phyloP scores from a whole-genome alignment of 2,113 vertebrate species.

The Nanorana parkeri region DNA sequence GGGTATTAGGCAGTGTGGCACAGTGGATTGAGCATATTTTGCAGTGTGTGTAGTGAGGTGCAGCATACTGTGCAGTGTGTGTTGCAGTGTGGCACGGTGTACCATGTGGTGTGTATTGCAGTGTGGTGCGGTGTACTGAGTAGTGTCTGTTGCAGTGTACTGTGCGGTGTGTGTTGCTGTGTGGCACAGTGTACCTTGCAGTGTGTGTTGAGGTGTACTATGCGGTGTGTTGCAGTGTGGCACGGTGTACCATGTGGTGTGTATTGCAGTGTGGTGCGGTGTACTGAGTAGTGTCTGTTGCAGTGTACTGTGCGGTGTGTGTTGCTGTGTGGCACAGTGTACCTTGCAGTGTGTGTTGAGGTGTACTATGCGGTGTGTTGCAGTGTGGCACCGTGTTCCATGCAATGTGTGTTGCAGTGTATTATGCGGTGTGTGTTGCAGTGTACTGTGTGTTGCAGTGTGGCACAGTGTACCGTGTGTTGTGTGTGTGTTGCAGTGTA shows the following conservation, averaged over 20 bases:
- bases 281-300: too few relatives aligned
- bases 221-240: not conserved
- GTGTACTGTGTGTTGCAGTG: not conserved
- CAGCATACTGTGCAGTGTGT: not conserved
- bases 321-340: not conserved
- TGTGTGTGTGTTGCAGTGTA: not conserved
- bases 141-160: not conserved
- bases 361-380: not conserved
- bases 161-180: not conserved
- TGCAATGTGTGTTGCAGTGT: not conserved
- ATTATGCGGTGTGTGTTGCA: not conserved
- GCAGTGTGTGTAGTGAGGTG: not conserved
- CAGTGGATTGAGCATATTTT: too few relatives aligned
- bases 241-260: not conserved
- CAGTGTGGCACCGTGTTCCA: not conserved
- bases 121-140: not conserved
- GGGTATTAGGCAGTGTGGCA: too few relatives aligned
- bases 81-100: not conserved
- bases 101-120: not conserved
- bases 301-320: not conserved
- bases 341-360: not conserved
- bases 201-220: not conserved
- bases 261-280: not conserved
- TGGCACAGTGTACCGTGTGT: not conserved
- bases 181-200: not conserved